phyloP scores from a whole-genome alignment of 37 sponge, comb jelly and placozoan genomes.

The Dysidea cf. avara region DNA sequence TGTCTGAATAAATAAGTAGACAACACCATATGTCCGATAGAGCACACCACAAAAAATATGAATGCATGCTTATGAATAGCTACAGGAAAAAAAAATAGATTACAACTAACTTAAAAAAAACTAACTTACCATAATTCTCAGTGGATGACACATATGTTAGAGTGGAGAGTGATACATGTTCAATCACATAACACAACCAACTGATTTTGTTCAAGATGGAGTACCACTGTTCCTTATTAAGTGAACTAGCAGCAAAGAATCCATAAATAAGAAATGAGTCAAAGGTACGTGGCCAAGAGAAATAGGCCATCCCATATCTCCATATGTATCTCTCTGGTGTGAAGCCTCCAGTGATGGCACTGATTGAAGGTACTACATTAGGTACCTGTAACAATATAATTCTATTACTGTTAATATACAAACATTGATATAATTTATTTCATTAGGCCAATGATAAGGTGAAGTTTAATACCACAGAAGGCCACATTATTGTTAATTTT shows the following conservation, averaged over 20 bases:
- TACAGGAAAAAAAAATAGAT: conserved; percentile 2
- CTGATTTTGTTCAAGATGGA: conserved; percentile 24
- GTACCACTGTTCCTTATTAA: conserved; percentile 3
- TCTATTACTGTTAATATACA: too few species aligned
- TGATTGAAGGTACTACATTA: conserved; percentile 67
- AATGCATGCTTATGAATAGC: conserved; percentile 51
- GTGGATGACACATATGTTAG: conserved; percentile 51
- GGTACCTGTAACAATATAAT: too few species aligned
- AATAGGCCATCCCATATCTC: conserved; percentile 50
- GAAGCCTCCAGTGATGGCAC: conserved; percentile 48
- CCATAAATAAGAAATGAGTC: conserved; percentile 40
- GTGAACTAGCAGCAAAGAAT: conserved; percentile 25
- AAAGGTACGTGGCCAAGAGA: conserved; percentile 24
- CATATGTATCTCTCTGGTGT: conserved; percentile 69
- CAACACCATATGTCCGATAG: conserved; percentile 48
- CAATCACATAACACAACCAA: conserved; percentile 22
- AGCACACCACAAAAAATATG: conserved; percentile 33
- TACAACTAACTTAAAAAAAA: background rate
- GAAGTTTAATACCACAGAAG: too few species aligned
- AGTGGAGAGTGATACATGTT: conserved; percentile 31
- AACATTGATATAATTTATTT: too few species aligned
- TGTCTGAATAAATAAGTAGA: conserved; percentile 33
- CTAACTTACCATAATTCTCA: conserved; percentile 57
- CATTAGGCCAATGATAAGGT: too few species aligned
- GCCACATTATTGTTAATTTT: too few species aligned